A percentile compares a stretch with the other conserved stretches of the same genome.
These are phyloP conservation scores for Hippopotamus amphibius DNA, from an alignment of 2,113 vertebrate species.

Conservation along the genomic window DNA sequence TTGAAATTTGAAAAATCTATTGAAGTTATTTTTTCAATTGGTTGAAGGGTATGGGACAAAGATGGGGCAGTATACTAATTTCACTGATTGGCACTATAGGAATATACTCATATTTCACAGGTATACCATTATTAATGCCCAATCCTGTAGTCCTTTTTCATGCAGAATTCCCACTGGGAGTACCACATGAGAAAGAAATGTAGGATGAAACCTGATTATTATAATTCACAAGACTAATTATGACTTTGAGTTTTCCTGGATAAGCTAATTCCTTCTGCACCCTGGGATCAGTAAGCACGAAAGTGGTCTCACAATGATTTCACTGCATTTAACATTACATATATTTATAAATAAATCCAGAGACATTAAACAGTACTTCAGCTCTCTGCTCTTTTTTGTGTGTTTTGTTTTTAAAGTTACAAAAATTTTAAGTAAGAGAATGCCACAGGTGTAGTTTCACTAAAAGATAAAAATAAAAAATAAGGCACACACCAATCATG, in stretches of 20 bases:
- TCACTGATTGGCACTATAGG: conserved; percentile 59
- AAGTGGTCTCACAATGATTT: conserved; percentile 66
- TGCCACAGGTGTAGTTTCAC: conserved; percentile 53
- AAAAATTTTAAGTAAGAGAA: conserved; percentile 3
- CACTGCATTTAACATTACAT: conserved; percentile 61
- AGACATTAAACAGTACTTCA: conserved; percentile 39
- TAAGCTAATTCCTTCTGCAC: conserved; percentile 80
- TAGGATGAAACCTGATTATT: conserved; percentile 78
- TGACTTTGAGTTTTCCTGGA: conserved; percentile 80
- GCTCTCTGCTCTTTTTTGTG: conserved; percentile 38
- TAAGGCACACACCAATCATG: not conserved
- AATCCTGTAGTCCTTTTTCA: conserved; percentile 55
- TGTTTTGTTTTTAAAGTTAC: conserved; percentile 45
- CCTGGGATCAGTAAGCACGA: conserved; percentile 70
- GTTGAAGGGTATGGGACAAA: conserved; percentile 40
- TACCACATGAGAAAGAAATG: conserved; percentile 70
- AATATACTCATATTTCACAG: conserved; percentile 69
- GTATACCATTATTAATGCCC: conserved; percentile 68
- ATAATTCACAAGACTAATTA: conserved; percentile 81
- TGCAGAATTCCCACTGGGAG: conserved; percentile 74
- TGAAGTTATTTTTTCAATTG: conserved; percentile 48
- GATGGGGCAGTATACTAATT: conserved; percentile 34
- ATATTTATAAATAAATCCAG: conserved; percentile 74
- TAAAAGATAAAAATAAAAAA: conserved; percentile 26
- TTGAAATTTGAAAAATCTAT: conserved; percentile 57